These are phyloP conservation scores for Pteria penguin DNA, from an alignment of 2,888 invertebrate genomes.

Conservation along the genomic window DNA sequence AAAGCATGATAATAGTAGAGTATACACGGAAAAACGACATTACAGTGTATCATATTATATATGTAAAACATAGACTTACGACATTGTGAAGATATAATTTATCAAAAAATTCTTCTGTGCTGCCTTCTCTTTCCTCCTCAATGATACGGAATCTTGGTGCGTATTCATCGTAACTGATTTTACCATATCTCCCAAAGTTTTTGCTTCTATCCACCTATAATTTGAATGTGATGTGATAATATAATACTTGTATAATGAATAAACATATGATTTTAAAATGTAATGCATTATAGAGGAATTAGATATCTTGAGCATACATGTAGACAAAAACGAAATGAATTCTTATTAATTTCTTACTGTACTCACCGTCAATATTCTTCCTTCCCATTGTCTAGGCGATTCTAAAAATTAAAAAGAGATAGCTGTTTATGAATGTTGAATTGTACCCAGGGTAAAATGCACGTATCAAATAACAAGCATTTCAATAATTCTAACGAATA, in stretches of 20 bases:
- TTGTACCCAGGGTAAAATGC: no score
- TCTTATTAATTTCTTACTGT: no score
- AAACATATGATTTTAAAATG: background rate
- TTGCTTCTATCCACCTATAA: constrained; percentile 50
- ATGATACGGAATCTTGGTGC: constrained; percentile 60
- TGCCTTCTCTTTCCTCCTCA: constrained; percentile 56
- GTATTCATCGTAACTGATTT: constrained; percentile 62
- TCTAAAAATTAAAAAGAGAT: constrained; percentile 46
- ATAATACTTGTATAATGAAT: background rate
- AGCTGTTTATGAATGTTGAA: no score
- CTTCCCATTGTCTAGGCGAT: constrained; percentile 63
- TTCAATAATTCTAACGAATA: no score
- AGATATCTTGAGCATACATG: no score
- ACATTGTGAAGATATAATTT: constrained; percentile 62
- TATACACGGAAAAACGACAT: no score
- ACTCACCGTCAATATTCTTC: constrained; percentile 55
- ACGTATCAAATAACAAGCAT: no score
- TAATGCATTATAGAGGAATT: no score
- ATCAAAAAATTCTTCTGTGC: constrained; percentile 52
- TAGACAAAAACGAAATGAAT: no score
- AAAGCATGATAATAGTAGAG: no score
- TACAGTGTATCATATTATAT: no score
- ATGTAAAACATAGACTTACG: constrained; percentile 49
- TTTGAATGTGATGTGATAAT: background rate
- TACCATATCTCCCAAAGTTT: constrained; percentile 50